phyloP scores from a whole-genome alignment of 2,113 vertebrate species.

The Mesitornis unicolor region DNA sequence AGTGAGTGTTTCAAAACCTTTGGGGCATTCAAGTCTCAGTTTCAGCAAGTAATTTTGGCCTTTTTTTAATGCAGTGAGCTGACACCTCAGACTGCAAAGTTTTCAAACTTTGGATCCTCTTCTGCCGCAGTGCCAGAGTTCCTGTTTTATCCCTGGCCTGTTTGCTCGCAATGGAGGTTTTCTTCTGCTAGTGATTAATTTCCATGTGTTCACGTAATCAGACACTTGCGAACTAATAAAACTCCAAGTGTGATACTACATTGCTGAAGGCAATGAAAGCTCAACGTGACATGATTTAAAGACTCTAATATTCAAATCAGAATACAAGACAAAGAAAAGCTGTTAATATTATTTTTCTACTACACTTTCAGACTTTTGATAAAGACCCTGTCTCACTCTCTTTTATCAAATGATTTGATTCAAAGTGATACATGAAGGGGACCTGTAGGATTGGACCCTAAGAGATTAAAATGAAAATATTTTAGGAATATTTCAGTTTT shows the following conservation, averaged over 20 bases:
- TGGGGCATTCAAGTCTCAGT: not conserved
- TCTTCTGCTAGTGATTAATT: not conserved
- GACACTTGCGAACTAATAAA: conserved; percentile 22
- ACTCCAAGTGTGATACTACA: not conserved
- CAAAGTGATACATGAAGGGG: not conserved
- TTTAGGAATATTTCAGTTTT: conserved; percentile 2
- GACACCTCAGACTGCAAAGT: not conserved
- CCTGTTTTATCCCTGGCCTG: not conserved
- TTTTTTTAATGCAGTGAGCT: not conserved
- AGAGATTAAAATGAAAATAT: not conserved
- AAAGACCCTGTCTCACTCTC: not conserved
- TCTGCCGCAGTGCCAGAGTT: not conserved
- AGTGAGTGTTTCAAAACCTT: not conserved
- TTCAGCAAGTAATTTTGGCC: not conserved
- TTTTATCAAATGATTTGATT: not conserved
- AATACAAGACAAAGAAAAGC: not conserved
- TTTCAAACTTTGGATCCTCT: not conserved
- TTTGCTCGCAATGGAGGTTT: not conserved
- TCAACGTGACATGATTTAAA: conserved; percentile 37
- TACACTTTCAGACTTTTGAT: not conserved
- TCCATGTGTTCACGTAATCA: not conserved
- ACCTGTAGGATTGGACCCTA: not conserved
- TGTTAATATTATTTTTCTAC: not conserved
- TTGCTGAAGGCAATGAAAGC: conserved; percentile 41
- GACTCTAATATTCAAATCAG: not conserved